Base-by-base conservation (phyloP, 2,888 invertebrate species). In the Cryptocephalus primarius region DNA sequence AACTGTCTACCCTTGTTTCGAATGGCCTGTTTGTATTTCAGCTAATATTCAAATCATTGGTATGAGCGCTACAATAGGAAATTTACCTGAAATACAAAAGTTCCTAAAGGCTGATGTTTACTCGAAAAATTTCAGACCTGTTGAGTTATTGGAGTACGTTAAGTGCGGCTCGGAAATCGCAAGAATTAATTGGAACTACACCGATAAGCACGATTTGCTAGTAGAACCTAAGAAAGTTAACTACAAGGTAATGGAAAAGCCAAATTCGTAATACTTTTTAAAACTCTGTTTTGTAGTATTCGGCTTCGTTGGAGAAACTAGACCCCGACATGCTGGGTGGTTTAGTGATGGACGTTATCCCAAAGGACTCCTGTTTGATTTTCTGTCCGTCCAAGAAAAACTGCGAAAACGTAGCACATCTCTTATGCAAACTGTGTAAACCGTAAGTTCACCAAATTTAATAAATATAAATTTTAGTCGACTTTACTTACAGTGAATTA, bases 51-150 rank as follows among this genome's bases (percentile, higher is more conserved):
- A 94, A 66, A 83, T 97, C 48, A 79, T 97, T 12, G 95, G 93
- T 14, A 96, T 97, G 94, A 94, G 93, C 69, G 97, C 97, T 0
- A 97, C 97, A 0, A 86, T 97, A 57, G 93, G 90, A 48, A 96
- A 97, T 71, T 72, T 95, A 45, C 66, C 77, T 0, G 90, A 95
- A 62, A 57, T 99, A 39, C 81, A 85, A 1, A 61, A 67, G 45
- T 97, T 94, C 69, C 72, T 99, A 1, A 76, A 82, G 45, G 87
- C 94, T 0, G 84, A 88, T 43, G 74, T 88, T 10, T 96, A 85
- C 67, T 78, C 82, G 10, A 80, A 84, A 47, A 79, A 92, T 63
- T 97, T 96, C 71, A 77, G 96, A 39, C 96, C 96, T 0, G 85
- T 95, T 1, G 80, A 87, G 65, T 72, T 95, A 40, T 80, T 78